Conservation (phyloP, 37 sponge, comb jelly and placozoan genomes). For the Ianthella basta region DNA sequence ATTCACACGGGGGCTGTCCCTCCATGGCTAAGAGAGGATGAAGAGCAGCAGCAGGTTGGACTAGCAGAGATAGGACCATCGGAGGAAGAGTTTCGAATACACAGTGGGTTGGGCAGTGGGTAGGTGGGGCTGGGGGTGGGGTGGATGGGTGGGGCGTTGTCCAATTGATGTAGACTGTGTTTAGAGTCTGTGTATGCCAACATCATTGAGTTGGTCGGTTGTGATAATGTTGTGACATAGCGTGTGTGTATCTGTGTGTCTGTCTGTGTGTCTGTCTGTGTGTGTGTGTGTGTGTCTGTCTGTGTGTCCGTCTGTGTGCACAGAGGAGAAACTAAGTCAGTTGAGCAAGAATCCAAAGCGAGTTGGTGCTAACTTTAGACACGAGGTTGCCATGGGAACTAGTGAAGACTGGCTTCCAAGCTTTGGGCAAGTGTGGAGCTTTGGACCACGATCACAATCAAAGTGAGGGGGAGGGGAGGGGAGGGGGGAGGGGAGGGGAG, state of each 20-base stretch:
- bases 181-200: too few species aligned
- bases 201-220: too few species aligned
- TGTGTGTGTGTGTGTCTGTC: not conserved
- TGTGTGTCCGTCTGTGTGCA: not conserved
- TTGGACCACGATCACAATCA: constrained; percentile 71
- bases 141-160: too few species aligned
- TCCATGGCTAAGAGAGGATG: constrained; percentile 73
- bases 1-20: constrained; percentile 81
- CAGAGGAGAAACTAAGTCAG: constrained; percentile 47
- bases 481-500: too few species aligned
- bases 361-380: constrained; percentile 84
- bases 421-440: constrained; percentile 83
- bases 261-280: not conserved
- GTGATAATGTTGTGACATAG: not conserved
- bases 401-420: constrained; percentile 60
- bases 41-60: constrained; percentile 13
- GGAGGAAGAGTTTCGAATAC: constrained; percentile 52
- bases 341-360: constrained; percentile 67
- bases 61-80: constrained; percentile 61
- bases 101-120: constrained; percentile 55
- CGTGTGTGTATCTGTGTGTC: not conserved
- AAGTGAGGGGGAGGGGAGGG: constrained; percentile 39
- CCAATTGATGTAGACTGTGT: too few species aligned
- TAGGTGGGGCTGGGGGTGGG: too few species aligned
- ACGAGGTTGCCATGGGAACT: constrained; percentile 17